Base-by-base conservation (phyloP, 2,888 invertebrate genomes). In the Choristoneura rosaceana region DNA sequence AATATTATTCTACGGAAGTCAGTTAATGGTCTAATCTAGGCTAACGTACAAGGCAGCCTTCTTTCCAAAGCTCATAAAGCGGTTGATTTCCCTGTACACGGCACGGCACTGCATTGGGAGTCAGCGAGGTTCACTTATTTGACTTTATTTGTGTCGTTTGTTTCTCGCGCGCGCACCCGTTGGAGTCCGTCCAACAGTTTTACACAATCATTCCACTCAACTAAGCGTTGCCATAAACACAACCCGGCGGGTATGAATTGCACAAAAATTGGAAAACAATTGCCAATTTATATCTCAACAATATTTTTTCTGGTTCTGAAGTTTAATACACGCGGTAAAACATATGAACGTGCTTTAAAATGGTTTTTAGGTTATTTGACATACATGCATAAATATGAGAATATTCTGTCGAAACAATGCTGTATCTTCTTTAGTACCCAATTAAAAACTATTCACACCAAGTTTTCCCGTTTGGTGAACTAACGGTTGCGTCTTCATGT, bases 131-230 rank as follows among this genome's bases (percentile, higher is more conserved):
- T 89, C 89, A 89, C 87, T 90, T 90, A 91, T 92, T 92, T 89
- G 90, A 91, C 90, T 92, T 91, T 92, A 93, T 93, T 93, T 90
- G 90, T 85, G 87, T 88, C 90, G 90, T 90, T 92, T 91, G 91
- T 90, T 89, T 84, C 86, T 83, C 85, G 83, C 81, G 83, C 85
- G 84, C 85, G 84, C 86, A 84, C 87, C 82, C 84, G 89, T 90
- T 94, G 93, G 93, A 92, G 84, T 80, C 81, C 79, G 85, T 91
- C 93, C 93, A 93, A 94, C 89, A 90, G 89, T 91, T 94, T 93
- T 93, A 93, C 93, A 93, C 92, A 93, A 93, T 94, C 92, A 93
- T 94, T 93, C 93, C 93, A 93, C 91, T 93, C 92, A 92, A 93
- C 93, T 93, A 92, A 93, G 92, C 93, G 92, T 89, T 88, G 87